These are phyloP conservation scores for Trinectes maculatus DNA, from an alignment of 2,113 vertebrate genomes.

Conservation along the genomic window DNA sequence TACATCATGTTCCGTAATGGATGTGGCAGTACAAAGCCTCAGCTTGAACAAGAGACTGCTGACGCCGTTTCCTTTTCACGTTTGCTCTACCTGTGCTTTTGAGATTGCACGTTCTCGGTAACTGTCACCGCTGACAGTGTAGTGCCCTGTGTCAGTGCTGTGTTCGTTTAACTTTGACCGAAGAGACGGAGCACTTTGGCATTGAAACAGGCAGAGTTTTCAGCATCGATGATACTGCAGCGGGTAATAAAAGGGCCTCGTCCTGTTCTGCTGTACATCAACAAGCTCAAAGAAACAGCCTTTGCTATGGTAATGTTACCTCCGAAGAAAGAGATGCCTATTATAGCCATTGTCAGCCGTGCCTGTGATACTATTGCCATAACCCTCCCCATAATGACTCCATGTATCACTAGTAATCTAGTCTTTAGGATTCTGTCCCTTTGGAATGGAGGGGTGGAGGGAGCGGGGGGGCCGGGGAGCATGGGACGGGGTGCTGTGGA, in stretches of 20 bases:
- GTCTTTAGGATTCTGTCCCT: slow-evolving; percentile 80
- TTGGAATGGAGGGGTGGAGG: slow-evolving; percentile 62
- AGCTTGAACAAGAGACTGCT: slow-evolving; percentile 20
- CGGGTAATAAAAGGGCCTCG: slow-evolving; percentile 62
- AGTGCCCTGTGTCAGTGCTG: slow-evolving; percentile 35
- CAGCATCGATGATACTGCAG: slow-evolving; percentile 45
- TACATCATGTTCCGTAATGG: slow-evolving; percentile 38
- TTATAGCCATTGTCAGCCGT: slow-evolving; percentile 72
- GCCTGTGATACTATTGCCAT: slow-evolving; percentile 75
- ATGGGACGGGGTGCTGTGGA: slow-evolving; percentile 61
- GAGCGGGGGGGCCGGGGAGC: slow-evolving; percentile 43
- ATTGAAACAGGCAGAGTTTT: slow-evolving; percentile 51
- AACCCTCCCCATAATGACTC: slow-evolving; percentile 78
- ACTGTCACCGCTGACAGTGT: slow-evolving; percentile 39
- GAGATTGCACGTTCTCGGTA: slow-evolving; percentile 11
- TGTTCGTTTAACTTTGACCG: slow-evolving; percentile 49
- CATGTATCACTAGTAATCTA: slow-evolving; percentile 82
- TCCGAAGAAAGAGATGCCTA: slow-evolving; percentile 70
- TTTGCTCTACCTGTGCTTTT: slow-evolving; percentile 15
- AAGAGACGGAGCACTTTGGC: slow-evolving; percentile 37
- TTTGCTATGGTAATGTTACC: slow-evolving; percentile 61
- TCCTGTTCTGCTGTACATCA: slow-evolving; percentile 58
- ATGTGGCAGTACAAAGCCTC: slow-evolving; percentile 28
- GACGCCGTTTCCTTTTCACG: slow-evolving; percentile 29
- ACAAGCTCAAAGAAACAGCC: slow-evolving; percentile 57